These are phyloP conservation scores for Epiblema foenella DNA, from an alignment of 2,888 invertebrate genomes.

Conservation along the genomic window DNA sequence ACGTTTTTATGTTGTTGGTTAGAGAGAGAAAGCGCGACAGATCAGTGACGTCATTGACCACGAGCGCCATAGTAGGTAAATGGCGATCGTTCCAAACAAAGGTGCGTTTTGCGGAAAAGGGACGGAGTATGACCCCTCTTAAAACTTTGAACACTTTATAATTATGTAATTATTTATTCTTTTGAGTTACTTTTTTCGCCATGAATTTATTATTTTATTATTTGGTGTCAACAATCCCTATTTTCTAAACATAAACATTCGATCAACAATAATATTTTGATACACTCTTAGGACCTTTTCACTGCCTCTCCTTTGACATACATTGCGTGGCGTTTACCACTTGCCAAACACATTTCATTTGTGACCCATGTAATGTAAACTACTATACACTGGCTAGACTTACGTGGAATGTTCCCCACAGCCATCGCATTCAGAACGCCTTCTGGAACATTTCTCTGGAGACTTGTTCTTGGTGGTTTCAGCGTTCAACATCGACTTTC, in stretches of 20 bases:
- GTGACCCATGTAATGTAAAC: background rate
- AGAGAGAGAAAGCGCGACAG: too few species aligned
- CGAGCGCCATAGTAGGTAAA: too few species aligned
- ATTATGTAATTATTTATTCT: too few species aligned
- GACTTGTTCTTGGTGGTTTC: conserved; percentile 65
- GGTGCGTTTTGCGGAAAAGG: too few species aligned
- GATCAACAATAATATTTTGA: conserved; percentile 34
- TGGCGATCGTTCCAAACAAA: too few species aligned
- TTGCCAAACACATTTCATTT: background rate
- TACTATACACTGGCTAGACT: conserved; percentile 54
- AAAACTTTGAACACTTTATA: too few species aligned
- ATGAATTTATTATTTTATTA: too few species aligned
- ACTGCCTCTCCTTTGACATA: conserved; percentile 19
- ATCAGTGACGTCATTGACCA: too few species aligned
- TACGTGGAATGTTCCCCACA: conserved; percentile 80
- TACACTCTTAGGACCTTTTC: conserved; percentile 8
- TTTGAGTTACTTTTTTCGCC: too few species aligned
- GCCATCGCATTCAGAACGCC: conserved; percentile 78
- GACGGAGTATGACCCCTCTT: too few species aligned
- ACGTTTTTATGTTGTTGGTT: too few species aligned
- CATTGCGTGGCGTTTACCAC: conserved; percentile 28
- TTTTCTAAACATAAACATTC: conserved; percentile 12
- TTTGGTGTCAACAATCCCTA: too few species aligned
- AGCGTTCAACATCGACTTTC: conserved; percentile 82
- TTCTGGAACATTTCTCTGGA: conserved; percentile 79